Percentiles rank a stretch among this genome's conserved stretches.
Conservation (phyloP, 1,140 invertebrate species). For the Drosophila santomea region DNA sequence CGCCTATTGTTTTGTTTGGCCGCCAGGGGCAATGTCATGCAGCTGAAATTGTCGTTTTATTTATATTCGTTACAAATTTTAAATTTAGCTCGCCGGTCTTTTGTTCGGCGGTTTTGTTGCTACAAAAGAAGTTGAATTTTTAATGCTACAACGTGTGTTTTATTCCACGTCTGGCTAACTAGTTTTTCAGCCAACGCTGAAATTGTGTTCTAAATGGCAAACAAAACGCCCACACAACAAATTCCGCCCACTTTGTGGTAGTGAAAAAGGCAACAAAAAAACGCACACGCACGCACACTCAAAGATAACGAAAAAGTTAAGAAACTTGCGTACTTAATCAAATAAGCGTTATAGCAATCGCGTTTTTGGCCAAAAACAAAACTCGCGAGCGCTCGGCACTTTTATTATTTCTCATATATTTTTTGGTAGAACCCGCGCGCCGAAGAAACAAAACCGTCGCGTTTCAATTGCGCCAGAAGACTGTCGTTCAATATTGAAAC, state of each 20-base stretch:
- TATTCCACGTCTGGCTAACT: conserved; percentile 29
- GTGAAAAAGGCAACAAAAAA: not conserved
- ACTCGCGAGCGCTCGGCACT: conserved; percentile 23
- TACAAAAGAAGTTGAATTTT: conserved; percentile 44
- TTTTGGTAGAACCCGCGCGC: conserved; percentile 13
- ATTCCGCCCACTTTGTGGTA: conserved; percentile 36
- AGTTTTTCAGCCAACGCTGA: conserved; percentile 51
- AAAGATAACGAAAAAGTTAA: conserved; percentile 37
- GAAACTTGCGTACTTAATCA: conserved; percentile 66
- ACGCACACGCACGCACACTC: conserved; percentile 24
- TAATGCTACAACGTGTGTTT: conserved; percentile 1
- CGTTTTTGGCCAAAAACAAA: conserved; percentile 54
- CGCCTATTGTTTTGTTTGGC: conserved; percentile 33
- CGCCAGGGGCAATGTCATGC: conserved; percentile 49
- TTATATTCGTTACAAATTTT: conserved; percentile 35
- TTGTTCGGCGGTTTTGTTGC: conserved; percentile 41
- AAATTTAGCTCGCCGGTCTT: conserved; percentile 47
- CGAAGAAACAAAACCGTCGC: conserved; percentile 47
- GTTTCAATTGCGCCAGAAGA: conserved; percentile 49
- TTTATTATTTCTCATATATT: not conserved
- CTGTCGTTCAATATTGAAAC: conserved; percentile 44
- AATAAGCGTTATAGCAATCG: conserved; percentile 59
- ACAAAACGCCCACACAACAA: conserved; percentile 50
- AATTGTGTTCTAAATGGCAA: conserved; percentile 54
- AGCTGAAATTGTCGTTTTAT: conserved; percentile 38